phyloP scores from a whole-genome alignment of 2,797 vertebrate genomes.

The Falco biarmicus region DNA sequence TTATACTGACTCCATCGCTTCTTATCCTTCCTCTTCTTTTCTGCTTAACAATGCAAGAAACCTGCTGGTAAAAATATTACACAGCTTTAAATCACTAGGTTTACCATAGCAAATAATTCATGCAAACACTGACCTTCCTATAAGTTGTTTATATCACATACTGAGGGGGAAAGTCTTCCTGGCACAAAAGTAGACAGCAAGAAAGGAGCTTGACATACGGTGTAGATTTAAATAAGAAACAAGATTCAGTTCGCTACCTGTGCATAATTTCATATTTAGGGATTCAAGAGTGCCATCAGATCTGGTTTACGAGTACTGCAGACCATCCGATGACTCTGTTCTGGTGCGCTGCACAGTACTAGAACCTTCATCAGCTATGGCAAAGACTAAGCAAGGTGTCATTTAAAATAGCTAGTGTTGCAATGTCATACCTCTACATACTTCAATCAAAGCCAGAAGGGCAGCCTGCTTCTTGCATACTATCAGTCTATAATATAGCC shows the following conservation, averaged over 20 bases:
- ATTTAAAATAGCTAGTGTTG: neutral
- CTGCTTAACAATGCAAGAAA: neutral
- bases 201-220: neutral
- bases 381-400: neutral
- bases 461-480: neutral
- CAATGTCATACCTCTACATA: neutral
- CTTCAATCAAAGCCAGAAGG: neutral
- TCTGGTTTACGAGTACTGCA: neutral
- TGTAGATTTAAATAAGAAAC: neutral
- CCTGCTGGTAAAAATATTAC: neutral
- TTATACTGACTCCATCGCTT: neutral
- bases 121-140: neutral
- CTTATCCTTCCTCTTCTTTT: neutral
- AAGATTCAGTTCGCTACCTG: neutral
- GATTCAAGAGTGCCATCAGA: neutral
- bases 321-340: neutral
- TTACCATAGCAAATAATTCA: neutral
- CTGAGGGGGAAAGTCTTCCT: neutral
- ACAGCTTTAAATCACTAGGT: neutral
- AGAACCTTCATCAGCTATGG: neutral
- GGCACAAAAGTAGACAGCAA: neutral
- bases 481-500: neutral
- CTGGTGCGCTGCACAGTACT: neutral
- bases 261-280: neutral
- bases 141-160: neutral